These are phyloP conservation scores for roundworm (Caenorhabditis elegans) DNA, from an alignment of 1,140 invertebrate species.

Conservation along the genomic window DNA sequence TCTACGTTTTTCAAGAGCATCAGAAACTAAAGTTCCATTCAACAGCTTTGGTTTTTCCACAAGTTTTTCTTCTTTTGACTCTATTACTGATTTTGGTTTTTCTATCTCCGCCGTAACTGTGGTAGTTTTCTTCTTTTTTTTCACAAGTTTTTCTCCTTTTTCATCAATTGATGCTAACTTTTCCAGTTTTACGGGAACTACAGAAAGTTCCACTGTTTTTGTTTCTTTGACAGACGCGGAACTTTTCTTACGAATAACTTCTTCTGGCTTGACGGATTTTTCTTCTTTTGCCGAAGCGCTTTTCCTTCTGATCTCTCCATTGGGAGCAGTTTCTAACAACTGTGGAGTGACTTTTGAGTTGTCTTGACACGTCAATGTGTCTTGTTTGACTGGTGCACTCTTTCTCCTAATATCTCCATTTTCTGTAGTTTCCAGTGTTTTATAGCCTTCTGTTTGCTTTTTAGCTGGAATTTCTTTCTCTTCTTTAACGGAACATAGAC, in stretches of 20 bases:
- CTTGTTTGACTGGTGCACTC: neutral
- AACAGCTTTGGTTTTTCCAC: neutral
- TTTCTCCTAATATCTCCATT: conserved; percentile 9
- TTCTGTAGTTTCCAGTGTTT: neutral
- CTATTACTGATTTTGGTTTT: neutral
- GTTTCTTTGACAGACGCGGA: neutral
- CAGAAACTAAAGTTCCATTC: neutral
- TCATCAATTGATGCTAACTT: neutral
- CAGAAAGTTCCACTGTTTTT: neutral
- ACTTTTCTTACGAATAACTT: conserved; percentile 1
- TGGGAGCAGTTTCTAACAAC: neutral
- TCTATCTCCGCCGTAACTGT: neutral
- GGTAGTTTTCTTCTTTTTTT: conserved; percentile 33
- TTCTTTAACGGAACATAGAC: neutral
- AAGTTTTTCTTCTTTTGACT: neutral
- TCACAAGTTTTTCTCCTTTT: conserved; percentile 11
- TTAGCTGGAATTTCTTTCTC: neutral
- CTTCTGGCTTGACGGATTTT: neutral
- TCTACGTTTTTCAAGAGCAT: neutral
- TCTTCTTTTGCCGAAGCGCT: neutral
- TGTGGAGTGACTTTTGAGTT: neutral
- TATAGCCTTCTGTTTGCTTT: neutral
- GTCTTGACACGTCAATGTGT: neutral
- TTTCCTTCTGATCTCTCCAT: neutral
- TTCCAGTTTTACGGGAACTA: neutral